Evolutionary conservation across 2,113 vertebrate species (phyloP).

Genomic region (Clarias batrachus): DNA sequence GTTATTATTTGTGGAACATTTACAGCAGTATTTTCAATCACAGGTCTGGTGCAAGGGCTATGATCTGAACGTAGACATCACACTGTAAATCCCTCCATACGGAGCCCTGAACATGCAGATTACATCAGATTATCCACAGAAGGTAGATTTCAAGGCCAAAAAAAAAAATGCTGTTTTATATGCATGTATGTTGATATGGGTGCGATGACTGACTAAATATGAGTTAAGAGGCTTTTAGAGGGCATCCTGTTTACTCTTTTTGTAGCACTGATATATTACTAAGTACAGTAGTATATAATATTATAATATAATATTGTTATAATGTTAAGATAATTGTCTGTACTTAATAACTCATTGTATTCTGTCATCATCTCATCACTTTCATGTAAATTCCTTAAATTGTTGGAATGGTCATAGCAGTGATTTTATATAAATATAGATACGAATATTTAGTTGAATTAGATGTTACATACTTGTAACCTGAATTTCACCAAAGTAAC

Average conservation of each 20-base stretch:
- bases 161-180: conserved; percentile 36
- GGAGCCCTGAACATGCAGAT: conserved; percentile 43
- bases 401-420: background rate
- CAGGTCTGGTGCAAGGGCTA: background rate
- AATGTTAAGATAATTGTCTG: background rate
- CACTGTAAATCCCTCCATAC: conserved; percentile 25
- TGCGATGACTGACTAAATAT: conserved; percentile 1
- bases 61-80: background rate
- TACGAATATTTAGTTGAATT: background rate
- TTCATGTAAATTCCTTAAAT: background rate
- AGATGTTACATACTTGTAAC: background rate
- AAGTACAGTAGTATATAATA: too few species aligned
- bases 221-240: conserved; percentile 3
- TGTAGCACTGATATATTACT: background rate
- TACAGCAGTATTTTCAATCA: background rate
- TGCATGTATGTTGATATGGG: conserved; percentile 8
- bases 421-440: background rate
- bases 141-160: conserved; percentile 40
- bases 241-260: background rate
- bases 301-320: background rate
- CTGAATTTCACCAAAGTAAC: background rate
- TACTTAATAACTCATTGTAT: background rate
- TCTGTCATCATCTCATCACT: background rate
- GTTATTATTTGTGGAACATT: background rate
- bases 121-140: conserved; percentile 43